Evolutionary conservation across 2,113 vertebrate genomes (phyloP), one percentile per base, ranked within the genome.

Genomic region (Leptobrachium leishanense): DNA sequence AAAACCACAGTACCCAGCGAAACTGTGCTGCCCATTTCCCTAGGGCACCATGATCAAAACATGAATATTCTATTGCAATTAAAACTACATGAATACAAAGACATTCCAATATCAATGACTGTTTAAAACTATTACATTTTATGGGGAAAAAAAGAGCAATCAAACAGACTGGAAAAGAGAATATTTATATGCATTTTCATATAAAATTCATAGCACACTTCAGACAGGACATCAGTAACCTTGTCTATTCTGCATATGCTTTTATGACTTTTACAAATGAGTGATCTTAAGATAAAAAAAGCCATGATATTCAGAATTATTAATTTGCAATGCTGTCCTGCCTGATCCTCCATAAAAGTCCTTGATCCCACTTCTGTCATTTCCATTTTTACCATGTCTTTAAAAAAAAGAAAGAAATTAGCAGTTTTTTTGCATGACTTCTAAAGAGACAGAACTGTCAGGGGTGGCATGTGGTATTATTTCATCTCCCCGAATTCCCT

Each of bases 251-350:
- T 68, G 78, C 78, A 59, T 74, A 68, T 74, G 53, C 64, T 80
- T 79, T 79, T 59, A 74, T 59, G 71, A 74, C 40, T 59, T 73
- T 11, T 46, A 80, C 78, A 80, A 74, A 80, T 80, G 78, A 74
- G 64, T 80, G 78, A 80, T 80, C 78, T 74, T 80, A 50, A 20
- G 10, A 44, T 74, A 80, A 80, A 73, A 80, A 68, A 68, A 79
- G 31, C 20, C 10, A 31, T 31, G 50, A 20, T 43, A 73, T 67
- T 67, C 11, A 15, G 71, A 80, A 59, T 74, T 74, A 5, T 59
- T 10, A 31, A 31, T 31, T 31, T 31, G 20, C 20, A 31, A 31
- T 31, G 20, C 20, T 31, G 20, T 31, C 20, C 20, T 31, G 20
- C 20, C 20, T 31, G 20, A 31, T 31, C 20, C 20, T 31, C 20